A percentile compares a stretch with the other conserved stretches of the same genome.
These are phyloP conservation scores for Parasteatoda tepidariorum DNA, from an alignment of 1,140 invertebrate genomes.

Conservation along the genomic window DNA sequence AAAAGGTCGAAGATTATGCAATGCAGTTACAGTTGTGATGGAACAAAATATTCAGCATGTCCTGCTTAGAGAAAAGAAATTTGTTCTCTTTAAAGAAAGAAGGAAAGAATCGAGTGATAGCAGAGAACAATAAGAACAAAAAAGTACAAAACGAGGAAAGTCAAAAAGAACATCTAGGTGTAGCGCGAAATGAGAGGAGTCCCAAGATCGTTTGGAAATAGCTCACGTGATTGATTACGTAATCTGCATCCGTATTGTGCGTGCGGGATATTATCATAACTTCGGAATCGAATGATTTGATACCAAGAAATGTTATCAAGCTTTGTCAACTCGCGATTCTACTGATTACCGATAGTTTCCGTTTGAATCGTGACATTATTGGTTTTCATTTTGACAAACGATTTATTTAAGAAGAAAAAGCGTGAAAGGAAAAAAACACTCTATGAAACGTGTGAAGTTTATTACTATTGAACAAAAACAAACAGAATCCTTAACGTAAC, in stretches of 20 bases:
- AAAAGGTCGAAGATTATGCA: slow-evolving; percentile 27
- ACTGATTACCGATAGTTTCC: not conserved
- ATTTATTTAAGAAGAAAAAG: not conserved
- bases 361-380: not conserved
- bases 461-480: too few relatives aligned
- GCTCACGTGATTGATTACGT: not conserved
- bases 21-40: slow-evolving; percentile 11
- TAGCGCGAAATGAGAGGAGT: not conserved
- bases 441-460: too few relatives aligned
- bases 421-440: too few relatives aligned
- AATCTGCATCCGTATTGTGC: too few relatives aligned
- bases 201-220: not conserved
- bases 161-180: slow-evolving; percentile 37
- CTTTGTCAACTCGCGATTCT: not conserved
- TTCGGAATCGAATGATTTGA: not conserved
- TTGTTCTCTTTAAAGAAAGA: not conserved
- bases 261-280: not conserved
- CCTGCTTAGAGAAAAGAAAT: not conserved
- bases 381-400: not conserved
- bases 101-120: not conserved
- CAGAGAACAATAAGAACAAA: not conserved
- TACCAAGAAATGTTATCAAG: not conserved
- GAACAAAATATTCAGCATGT: not conserved
- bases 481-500: too few relatives aligned
- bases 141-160: slow-evolving; percentile 24